phyloP scores from a whole-genome alignment of 2,797 vertebrate genomes.

The Scolopax rusticola region DNA sequence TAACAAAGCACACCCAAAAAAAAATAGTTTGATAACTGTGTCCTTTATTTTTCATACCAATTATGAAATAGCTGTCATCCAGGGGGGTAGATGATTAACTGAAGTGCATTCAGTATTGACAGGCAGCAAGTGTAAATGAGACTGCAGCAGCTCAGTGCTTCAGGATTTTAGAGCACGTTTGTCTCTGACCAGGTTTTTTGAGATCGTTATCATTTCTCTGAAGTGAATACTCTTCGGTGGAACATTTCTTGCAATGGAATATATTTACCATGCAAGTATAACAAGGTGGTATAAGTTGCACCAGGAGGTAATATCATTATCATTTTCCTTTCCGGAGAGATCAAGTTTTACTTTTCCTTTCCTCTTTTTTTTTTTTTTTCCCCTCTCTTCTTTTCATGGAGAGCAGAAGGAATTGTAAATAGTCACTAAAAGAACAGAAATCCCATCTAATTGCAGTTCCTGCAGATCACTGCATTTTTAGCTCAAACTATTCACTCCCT shows the following conservation, averaged over 20 bases:
- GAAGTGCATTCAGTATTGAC: neutral
- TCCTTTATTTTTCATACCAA: neutral
- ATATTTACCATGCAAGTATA: neutral
- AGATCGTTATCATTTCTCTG: neutral
- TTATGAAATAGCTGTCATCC: neutral
- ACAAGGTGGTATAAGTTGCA: neutral
- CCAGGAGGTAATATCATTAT: neutral
- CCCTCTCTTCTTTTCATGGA: neutral
- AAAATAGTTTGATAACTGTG: neutral
- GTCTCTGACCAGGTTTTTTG: neutral
- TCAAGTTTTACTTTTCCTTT: neutral
- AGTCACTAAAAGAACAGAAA: conserved; percentile 13
- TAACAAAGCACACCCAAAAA: neutral
- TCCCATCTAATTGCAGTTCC: neutral
- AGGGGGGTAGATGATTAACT: neutral
- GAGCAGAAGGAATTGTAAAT: neutral
- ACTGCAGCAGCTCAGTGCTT: neutral
- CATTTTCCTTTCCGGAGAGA: conserved; percentile 2
- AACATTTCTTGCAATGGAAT: neutral
- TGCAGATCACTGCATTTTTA: conserved; percentile 15
- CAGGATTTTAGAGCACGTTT: neutral
- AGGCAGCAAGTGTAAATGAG: conserved; percentile 18
- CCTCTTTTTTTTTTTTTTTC: neutral
- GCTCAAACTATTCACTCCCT: neutral
- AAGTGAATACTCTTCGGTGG: neutral